Evolutionary conservation across 2,888 invertebrate species (phyloP).

Genomic region (Halictus ligatus): DNA sequence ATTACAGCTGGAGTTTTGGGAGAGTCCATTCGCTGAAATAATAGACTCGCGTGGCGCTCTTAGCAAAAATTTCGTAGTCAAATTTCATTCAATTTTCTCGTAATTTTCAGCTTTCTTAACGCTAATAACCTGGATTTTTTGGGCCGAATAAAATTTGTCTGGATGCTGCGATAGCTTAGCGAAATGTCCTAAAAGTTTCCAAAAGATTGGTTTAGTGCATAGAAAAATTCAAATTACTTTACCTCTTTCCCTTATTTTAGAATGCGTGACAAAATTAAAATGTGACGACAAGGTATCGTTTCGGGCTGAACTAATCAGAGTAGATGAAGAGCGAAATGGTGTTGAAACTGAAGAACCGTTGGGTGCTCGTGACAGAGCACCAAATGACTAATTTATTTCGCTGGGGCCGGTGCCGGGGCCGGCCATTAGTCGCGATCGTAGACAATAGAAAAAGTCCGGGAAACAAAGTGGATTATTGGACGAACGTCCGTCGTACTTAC

Average conservation of each 20-base stretch:
- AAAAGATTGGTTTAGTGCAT: neutral
- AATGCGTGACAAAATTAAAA: neutral
- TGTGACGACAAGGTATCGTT: neutral
- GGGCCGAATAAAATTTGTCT: too few relatives aligned
- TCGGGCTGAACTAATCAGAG: neutral
- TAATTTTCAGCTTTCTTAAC: too few relatives aligned
- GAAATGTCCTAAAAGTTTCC: neutral
- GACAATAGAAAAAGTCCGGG: neutral
- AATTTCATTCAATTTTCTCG: neutral
- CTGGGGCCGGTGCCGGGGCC: neutral
- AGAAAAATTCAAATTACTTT: neutral
- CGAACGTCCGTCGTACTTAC: slow-evolving; percentile 88
- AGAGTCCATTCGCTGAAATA: neutral
- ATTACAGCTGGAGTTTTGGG: neutral
- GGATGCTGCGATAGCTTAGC: too few relatives aligned
- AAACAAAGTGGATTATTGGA: slow-evolving; percentile 60
- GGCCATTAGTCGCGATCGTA: slow-evolving; percentile 39
- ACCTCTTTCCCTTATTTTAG: too few relatives aligned
- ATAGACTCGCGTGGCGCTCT: neutral
- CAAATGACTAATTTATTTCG: slow-evolving; percentile 23
- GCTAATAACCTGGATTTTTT: too few relatives aligned
- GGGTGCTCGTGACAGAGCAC: neutral
- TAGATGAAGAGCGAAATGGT: neutral
- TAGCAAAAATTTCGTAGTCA: neutral
- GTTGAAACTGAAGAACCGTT: neutral